phyloP scores from a whole-genome alignment of 1,140 invertebrate species.

The Melanaphis sacchari region DNA sequence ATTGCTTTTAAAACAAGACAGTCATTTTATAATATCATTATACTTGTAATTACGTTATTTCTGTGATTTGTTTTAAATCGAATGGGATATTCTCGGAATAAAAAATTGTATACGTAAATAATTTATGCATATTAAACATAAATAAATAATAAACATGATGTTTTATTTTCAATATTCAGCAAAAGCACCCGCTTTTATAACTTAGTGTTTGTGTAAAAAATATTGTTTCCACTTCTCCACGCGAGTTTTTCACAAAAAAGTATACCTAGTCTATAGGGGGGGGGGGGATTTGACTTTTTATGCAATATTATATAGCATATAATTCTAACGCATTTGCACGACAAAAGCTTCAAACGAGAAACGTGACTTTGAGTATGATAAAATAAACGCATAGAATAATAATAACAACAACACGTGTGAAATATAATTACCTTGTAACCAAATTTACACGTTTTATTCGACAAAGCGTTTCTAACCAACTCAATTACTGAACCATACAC shows the following conservation, averaged over 20 bases:
- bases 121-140: neutral
- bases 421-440: neutral
- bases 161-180: neutral
- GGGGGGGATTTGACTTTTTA: neutral
- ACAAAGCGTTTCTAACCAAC: neutral
- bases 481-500: neutral
- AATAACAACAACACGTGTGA: neutral
- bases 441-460: slow-evolving; percentile 7
- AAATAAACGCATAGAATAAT: neutral
- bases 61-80: neutral
- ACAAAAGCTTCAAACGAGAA: neutral
- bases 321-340: neutral
- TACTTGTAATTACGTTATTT: neutral
- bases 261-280: neutral
- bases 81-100: neutral
- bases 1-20: neutral
- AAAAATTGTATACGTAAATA: neutral
- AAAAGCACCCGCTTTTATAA: neutral
- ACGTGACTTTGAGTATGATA: neutral
- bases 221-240: neutral
- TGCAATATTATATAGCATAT: neutral
- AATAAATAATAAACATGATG: neutral
- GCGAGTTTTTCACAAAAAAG: neutral
- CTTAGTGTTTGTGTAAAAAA: neutral
- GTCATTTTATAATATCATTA: neutral